Evolutionary conservation across 2,113 vertebrate species (phyloP), one percentile per base, ranked within the genome.

Genomic region (Paedocypris sp.): DNA sequence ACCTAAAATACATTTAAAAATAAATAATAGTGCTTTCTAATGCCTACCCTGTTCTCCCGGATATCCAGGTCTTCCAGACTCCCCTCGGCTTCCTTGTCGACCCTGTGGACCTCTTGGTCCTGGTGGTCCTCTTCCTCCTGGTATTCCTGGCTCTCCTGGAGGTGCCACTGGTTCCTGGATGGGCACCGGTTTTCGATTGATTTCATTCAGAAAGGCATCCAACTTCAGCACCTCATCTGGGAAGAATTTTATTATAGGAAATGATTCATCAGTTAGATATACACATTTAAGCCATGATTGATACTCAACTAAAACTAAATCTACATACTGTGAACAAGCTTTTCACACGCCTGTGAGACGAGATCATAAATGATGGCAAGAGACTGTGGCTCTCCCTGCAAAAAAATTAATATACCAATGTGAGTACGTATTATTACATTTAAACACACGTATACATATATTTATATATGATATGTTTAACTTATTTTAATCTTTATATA

Each of bases 341-440:
- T 74, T 72, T 94, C 91, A 68, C 93, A 98, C 73, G 90, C 91
- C 75, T 93, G 88, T 67, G 86, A 90, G 50, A 96, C 90, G 0
- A 96, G 83, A 51, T 95, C 91, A 68, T 87, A 92, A 78, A 96
- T 89, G 57, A 89, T 74, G 12, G 90, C 83, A 57, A 93, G 79
- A 12, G 93, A 92, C 78, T 90, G 92, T 32, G 89, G 86, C 50
- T 97, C 91, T 0, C 93, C 94, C 94, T 97, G 69, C 60, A 78
- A 60, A 23, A 16, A 11, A 4, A 39, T 45, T 6, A 10, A 18
- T 18, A 5, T 20, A 58, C 6, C 19, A 7, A n/a, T n/a, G n/a
- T n/a, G n/a, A n/a, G n/a, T n/a, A n/a, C n/a, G n/a, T n/a, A n/a
- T n/a, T n/a, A n/a, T n/a, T n/a, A n/a, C n/a, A n/a, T n/a, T n/a